Conservation (phyloP, 2,113 vertebrate species). For the Oxyura jamaicensis region DNA sequence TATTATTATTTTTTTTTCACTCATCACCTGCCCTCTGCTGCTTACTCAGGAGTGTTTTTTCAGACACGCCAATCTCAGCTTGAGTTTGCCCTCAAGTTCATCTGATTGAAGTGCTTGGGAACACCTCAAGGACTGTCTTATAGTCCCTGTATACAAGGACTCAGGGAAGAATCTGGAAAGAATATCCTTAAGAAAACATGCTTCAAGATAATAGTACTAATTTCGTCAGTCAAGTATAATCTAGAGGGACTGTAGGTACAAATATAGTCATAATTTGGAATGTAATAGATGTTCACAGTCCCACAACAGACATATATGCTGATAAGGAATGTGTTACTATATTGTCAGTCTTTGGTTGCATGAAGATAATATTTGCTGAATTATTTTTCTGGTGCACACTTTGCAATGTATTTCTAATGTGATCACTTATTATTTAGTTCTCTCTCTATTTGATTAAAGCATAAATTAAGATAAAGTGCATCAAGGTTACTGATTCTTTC, state of each 20-base stretch:
- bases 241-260: not conserved
- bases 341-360: not conserved
- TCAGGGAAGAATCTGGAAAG: not conserved
- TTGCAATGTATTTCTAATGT: conserved; percentile 44
- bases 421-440: conserved; percentile 41
- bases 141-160: not conserved
- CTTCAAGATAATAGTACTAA: not conserved
- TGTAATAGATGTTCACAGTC: not conserved
- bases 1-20: not conserved
- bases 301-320: not conserved
- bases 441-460: conserved; percentile 51
- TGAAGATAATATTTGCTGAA: not conserved
- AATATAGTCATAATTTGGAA: not conserved
- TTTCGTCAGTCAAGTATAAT: not conserved
- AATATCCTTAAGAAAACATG: not conserved
- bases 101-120: not conserved
- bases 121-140: not conserved
- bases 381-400: conserved; percentile 16
- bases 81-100: not conserved
- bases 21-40: not conserved
- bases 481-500: conserved; percentile 63
- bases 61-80: not conserved
- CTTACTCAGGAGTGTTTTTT: not conserved
- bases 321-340: not conserved
- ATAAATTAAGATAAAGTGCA: conserved; percentile 66